Evolutionary conservation across 2,888 invertebrate species (phyloP).

Genomic region (Stratiomys singularior): DNA sequence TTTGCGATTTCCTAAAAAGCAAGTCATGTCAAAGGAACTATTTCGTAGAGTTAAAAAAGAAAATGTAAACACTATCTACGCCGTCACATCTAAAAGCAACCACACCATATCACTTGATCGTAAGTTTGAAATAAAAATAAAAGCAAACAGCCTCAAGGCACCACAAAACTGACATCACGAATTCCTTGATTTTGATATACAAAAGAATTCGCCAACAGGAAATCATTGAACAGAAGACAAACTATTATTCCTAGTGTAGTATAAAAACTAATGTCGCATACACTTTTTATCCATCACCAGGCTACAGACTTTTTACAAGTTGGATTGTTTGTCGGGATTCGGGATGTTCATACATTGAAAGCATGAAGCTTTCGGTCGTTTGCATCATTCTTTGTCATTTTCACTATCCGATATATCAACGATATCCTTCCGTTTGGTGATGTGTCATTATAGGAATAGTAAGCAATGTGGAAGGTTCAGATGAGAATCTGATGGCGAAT

Average conservation of each 20-base stretch:
- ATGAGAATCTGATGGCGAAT: neutral
- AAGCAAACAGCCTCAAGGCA: neutral
- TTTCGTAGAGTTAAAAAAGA: too few species aligned
- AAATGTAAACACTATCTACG: too few species aligned
- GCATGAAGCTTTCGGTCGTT: neutral
- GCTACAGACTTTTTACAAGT: neutral
- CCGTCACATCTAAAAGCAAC: too few species aligned
- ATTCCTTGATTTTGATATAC: neutral
- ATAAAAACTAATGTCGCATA: constrained; percentile 25
- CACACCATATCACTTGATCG: too few species aligned
- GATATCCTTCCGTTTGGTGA: constrained; percentile 42
- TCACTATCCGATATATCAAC: constrained; percentile 43
- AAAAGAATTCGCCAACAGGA: neutral
- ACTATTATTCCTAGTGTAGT: neutral
- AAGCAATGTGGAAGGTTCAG: neutral
- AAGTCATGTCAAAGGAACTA: too few species aligned
- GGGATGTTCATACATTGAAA: neutral
- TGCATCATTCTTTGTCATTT: constrained; percentile 36
- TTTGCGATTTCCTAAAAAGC: too few species aligned
- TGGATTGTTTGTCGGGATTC: neutral
- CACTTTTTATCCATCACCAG: neutral
- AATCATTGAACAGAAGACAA: neutral
- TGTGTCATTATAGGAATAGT: constrained; percentile 10
- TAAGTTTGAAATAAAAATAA: too few species aligned
- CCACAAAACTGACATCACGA: neutral